Percentiles rank a stretch among this genome's conserved stretches.
Evolutionary conservation across 1,140 invertebrate species (phyloP).

Genomic region (Drosophila lacteicornis): DNA sequence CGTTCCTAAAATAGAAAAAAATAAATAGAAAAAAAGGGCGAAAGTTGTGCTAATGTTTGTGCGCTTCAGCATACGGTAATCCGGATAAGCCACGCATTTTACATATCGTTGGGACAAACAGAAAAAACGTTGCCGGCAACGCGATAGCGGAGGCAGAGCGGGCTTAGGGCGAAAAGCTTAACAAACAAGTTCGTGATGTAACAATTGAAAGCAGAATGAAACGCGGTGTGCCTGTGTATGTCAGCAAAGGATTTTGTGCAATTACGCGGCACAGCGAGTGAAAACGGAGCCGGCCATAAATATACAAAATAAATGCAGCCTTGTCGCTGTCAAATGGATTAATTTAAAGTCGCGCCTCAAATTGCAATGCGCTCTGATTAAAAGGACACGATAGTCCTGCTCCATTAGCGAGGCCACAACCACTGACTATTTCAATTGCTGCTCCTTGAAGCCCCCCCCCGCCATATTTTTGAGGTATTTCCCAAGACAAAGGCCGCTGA

Average conservation of each 20-base stretch:
- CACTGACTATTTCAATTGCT: conserved; percentile 12
- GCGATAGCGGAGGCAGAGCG: conserved; percentile 5
- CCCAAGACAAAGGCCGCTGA: conserved; percentile 18
- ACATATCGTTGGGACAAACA: conserved; percentile 59
- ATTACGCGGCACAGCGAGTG: conserved; percentile 50
- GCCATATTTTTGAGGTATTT: conserved; percentile 25
- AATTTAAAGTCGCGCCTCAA: conserved; percentile 22
- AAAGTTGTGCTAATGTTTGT: conserved; percentile 54
- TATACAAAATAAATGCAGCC: conserved; percentile 55
- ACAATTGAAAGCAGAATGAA: conserved; percentile 45
- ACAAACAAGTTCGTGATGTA: conserved; percentile 59
- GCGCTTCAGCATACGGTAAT: conserved; percentile 50
- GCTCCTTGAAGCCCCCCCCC: no score
- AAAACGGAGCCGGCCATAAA: conserved; percentile 44
- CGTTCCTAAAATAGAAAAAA: conserved; percentile 6
- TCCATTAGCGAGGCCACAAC: conserved; percentile 27
- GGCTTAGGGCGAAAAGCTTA: conserved; percentile 49
- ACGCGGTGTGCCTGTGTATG: conserved; percentile 38
- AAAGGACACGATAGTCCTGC: conserved; percentile 7
- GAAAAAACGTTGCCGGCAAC: conserved; percentile 16
- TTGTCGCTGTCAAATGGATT: conserved; percentile 48
- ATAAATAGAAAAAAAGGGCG: background rate
- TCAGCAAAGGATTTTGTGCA: conserved; percentile 61
- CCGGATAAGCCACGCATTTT: conserved; percentile 67
- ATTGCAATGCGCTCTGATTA: conserved; percentile 36